Conservation (phyloP, 64 coral and sea anemone genomes). For the Porites australiensis region DNA sequence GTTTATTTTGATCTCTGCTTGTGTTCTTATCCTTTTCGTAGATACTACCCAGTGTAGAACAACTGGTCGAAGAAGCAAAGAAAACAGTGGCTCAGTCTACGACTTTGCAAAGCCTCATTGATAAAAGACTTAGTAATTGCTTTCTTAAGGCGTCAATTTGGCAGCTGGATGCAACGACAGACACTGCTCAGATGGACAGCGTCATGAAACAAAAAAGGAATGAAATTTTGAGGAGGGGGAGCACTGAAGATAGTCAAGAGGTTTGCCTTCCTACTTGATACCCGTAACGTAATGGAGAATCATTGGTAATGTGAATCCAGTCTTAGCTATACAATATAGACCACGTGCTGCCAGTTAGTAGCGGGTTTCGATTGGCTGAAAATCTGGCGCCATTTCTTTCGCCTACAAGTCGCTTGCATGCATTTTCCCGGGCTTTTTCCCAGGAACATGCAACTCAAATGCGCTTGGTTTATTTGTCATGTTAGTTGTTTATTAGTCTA, state of each 20-base stretch:
- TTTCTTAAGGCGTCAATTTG: constrained; percentile 52
- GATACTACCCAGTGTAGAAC: constrained; percentile 42
- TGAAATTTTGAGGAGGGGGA: neutral
- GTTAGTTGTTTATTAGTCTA: too few relatives aligned
- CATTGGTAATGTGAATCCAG: too few relatives aligned
- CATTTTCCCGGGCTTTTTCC: too few relatives aligned
- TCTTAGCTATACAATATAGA: too few relatives aligned
- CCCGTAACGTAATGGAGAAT: neutral
- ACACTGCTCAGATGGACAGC: neutral
- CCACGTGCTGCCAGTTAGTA: too few relatives aligned
- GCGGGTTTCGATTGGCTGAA: too few relatives aligned
- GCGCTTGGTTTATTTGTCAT: too few relatives aligned
- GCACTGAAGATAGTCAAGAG: constrained; percentile 8
- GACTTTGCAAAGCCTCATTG: constrained; percentile 4
- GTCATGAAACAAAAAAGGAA: constrained; percentile 23
- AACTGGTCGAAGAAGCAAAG: constrained; percentile 34
- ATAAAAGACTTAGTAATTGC: constrained; percentile 44
- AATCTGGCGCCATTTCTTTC: too few relatives aligned
- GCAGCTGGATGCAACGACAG: neutral
- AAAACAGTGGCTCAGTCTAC: constrained; percentile 12
- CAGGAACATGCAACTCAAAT: too few relatives aligned
- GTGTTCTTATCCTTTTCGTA: neutral
- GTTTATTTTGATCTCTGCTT: neutral
- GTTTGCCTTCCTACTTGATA: neutral
- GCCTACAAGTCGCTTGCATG: too few relatives aligned